phyloP scores from a whole-genome alignment of 2,797 vertebrate species.

The Heterohyrax brucei region DNA sequence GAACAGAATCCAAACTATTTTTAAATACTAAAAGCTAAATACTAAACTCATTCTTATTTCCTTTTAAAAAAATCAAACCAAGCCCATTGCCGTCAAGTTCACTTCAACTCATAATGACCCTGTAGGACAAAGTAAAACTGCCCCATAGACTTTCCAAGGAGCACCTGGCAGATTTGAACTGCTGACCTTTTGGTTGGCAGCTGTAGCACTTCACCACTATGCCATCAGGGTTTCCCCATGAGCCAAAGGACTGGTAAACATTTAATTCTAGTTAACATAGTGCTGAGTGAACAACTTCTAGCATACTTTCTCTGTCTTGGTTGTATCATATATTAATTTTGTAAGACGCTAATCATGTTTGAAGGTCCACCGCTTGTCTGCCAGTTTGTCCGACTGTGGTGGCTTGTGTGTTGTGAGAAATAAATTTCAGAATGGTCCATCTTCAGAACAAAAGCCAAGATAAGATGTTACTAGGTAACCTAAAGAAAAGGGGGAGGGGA shows the following conservation, averaged over 20 bases:
- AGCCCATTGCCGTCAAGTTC: too few species aligned
- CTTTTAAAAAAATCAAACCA: conserved; percentile 15
- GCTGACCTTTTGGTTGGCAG: too few species aligned
- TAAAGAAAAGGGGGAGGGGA: too few species aligned
- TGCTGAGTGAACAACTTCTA: conserved; percentile 33
- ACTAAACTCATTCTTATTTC: neutral
- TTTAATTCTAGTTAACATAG: conserved; percentile 38
- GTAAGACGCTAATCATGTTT: conserved; percentile 56
- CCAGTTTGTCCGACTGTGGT: neutral
- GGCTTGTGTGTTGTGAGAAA: neutral
- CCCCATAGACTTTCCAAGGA: too few species aligned
- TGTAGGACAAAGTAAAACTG: too few species aligned
- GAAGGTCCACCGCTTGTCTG: neutral
- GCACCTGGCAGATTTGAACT: too few species aligned
- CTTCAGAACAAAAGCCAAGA: too few species aligned
- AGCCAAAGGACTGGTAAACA: conserved; percentile 34
- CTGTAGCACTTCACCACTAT: too few species aligned
- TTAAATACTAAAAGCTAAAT: neutral
- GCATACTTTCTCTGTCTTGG: conserved; percentile 51
- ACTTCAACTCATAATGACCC: too few species aligned
- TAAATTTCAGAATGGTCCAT: too few species aligned
- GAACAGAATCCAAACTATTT: neutral
- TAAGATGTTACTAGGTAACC: too few species aligned
- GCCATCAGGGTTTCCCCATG: too few species aligned
- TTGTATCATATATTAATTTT: conserved; percentile 61